A percentile compares a stretch with the other conserved stretches of the same genome.
These are phyloP conservation scores for Trachymyrmex septentrionalis DNA, from an alignment of 1,140 invertebrate species.

Conservation along the genomic window DNA sequence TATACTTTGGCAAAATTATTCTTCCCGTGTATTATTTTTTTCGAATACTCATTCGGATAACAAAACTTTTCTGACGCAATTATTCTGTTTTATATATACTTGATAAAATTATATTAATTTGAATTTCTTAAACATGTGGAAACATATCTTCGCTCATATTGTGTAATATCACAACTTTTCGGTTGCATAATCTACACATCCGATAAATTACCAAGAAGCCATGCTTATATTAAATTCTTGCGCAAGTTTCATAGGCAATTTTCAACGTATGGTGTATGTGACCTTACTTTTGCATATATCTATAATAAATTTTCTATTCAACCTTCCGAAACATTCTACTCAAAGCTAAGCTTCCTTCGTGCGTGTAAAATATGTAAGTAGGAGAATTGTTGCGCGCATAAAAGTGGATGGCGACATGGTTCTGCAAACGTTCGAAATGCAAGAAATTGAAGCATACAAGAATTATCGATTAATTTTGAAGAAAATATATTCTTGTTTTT, in stretches of 20 bases:
- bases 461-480: background rate
- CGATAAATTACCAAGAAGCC: constrained; percentile 26
- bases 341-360: background rate
- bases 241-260: background rate
- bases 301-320: constrained; percentile 42
- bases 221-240: constrained; percentile 47
- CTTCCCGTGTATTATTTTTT: background rate
- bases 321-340: background rate
- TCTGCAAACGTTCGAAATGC: background rate
- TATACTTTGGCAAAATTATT: too few species aligned
- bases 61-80: background rate
- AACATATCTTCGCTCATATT: background rate
- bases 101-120: background rate
- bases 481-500: background rate
- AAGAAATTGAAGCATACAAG: background rate
- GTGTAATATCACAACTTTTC: background rate
- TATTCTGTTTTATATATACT: background rate
- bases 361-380: constrained; percentile 20
- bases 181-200: constrained; percentile 7
- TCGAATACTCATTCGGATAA: background rate
- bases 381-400: background rate
- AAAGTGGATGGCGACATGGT: background rate
- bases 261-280: background rate
- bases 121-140: background rate
- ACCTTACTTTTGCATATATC: constrained; percentile 12